A percentile compares a stretch with the other conserved stretches of the same genome.
phyloP scores from a whole-genome alignment of 2,888 invertebrate genomes.

The Glyphotaelius pellucidus region DNA sequence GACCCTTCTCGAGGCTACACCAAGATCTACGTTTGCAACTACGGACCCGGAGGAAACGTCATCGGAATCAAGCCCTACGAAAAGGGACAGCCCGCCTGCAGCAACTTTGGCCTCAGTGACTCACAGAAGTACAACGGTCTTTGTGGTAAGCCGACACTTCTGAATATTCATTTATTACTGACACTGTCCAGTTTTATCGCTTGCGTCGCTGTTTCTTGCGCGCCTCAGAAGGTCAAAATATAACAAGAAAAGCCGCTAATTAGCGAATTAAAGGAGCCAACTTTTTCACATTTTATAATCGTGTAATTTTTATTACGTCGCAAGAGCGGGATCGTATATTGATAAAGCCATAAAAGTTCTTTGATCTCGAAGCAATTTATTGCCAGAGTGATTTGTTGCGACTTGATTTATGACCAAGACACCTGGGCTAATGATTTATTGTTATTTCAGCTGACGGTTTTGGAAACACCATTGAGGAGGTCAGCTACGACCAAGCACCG shows the following conservation, averaged over 20 bases:
- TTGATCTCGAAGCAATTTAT: conserved; percentile 20
- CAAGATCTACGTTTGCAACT: conserved; percentile 91
- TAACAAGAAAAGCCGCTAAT: not conserved
- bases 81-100: conserved; percentile 85
- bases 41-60: conserved; percentile 89
- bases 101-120: conserved; percentile 82
- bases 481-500: conserved; percentile 72
- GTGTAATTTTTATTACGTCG: not conserved
- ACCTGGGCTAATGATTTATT: conserved; percentile 56
- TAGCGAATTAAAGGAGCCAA: not conserved
- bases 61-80: conserved; percentile 86
- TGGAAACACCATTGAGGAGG: conserved; percentile 74
- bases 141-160: conserved; percentile 79
- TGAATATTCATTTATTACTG: not conserved
- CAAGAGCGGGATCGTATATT: not conserved
- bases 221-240: not conserved
- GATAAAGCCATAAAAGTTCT: not conserved
- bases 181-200: not conserved
- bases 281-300: not conserved
- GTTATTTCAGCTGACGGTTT: conserved; percentile 73
- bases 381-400: not conserved
- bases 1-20: conserved; percentile 85
- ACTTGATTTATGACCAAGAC: not conserved
- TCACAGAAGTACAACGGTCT: conserved; percentile 87
- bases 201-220: not conserved